Evolutionary conservation across 2,888 invertebrate species (phyloP), one percentile per base, ranked within the genome.

Genomic region (Ichneumoninae sp.): DNA sequence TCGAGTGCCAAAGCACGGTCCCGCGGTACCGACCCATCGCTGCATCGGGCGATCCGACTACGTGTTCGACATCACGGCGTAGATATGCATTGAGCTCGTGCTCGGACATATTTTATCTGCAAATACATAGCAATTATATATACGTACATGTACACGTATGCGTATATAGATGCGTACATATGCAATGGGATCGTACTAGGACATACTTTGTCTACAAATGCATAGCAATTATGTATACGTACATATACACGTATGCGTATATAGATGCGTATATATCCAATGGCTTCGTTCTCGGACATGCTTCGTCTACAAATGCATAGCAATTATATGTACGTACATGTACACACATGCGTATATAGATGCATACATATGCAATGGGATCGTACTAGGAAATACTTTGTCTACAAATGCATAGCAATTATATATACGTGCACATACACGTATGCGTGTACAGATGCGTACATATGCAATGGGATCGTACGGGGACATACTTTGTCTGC

Each of bases 11-110:
- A 6, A 13, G 0, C 57, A 16, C 22, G 57, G 33, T 33, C 7
- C 52, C n/a, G 19, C 22, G 40, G 6, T 62, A 52, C 62, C 57
- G 22, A 52, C 26, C 47, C 30, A 4, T 19, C 47, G 44, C 40
- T 60, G 60, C 16, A 54, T 69, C 26, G 50, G 60, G 60, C 26
- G 47, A 52, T 19, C 40, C 13, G 22, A 70, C 44, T 40, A 65
- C 30, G 65, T 22, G 54, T 36, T n/a, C 26, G 44, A 44, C 19
- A 60, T 68, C 40, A 44, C 40, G 1, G 30, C 47, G 47, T 33
- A 62, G 70, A 57, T 72, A 44, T 65, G 68, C 68, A 30, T 7
- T 36, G 13, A 36, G 40, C 36, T 8, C 65, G n/a, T 54, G 52
- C 54, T 62, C 22, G 7, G 19, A 22, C n/a, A 16, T 50, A 26